These are phyloP conservation scores for Meandrusa payeni DNA, from an alignment of 2,888 invertebrate species.

Conservation along the genomic window DNA sequence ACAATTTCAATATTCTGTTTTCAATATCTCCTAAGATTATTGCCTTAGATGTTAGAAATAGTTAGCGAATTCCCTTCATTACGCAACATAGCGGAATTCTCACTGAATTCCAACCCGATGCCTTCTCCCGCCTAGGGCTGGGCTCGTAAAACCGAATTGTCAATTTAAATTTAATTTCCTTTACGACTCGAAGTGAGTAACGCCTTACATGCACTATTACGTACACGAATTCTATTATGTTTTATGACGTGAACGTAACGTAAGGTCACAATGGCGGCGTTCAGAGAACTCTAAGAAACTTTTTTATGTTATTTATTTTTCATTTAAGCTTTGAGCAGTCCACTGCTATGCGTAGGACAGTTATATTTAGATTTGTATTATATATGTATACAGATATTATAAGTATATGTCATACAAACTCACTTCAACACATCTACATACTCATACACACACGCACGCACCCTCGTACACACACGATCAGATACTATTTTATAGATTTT, in stretches of 20 bases:
- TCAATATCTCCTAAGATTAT: slow-evolving; percentile 7
- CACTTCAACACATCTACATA: no score
- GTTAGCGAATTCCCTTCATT: slow-evolving; percentile 23
- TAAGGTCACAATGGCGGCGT: neutral
- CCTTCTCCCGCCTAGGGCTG: slow-evolving; percentile 37
- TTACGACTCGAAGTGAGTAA: slow-evolving; percentile 52
- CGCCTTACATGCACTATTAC: slow-evolving; percentile 56
- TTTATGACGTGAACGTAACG: slow-evolving; percentile 18
- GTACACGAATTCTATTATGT: slow-evolving; percentile 21
- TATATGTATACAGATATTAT: no score
- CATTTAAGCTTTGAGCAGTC: no score
- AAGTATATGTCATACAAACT: no score
- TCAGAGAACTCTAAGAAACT: neutral
- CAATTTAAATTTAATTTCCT: slow-evolving; percentile 76
- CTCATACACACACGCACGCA: no score
- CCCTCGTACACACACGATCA: no score
- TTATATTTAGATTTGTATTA: no score
- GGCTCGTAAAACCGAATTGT: slow-evolving; percentile 70
- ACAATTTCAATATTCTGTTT: slow-evolving; percentile 5
- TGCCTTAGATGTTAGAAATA: slow-evolving; percentile 16
- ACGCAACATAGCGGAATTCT: slow-evolving; percentile 14
- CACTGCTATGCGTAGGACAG: no score
- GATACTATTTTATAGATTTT: no score
- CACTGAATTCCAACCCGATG: slow-evolving; percentile 24
- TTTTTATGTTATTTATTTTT: no score